Evolutionary conservation across 2,888 invertebrate genomes (phyloP).

Genomic region (Cylloceria caligata): DNA sequence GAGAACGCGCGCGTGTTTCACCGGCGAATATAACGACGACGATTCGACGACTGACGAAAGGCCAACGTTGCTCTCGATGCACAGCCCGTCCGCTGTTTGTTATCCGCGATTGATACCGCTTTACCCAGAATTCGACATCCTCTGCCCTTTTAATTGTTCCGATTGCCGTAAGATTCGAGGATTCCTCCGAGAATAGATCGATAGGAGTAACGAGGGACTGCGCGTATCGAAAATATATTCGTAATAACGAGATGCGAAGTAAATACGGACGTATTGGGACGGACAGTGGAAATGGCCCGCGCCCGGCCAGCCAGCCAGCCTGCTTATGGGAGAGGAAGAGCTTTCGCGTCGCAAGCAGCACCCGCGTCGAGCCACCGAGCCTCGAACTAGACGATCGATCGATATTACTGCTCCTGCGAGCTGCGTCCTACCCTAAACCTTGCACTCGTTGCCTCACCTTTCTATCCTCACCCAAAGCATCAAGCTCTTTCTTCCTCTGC

Average conservation of each 20-base stretch:
- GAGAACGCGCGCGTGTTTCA: slow-evolving; percentile 45
- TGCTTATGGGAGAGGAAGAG: slow-evolving; percentile 71
- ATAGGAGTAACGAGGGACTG: slow-evolving; percentile 24
- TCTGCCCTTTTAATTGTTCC: neutral
- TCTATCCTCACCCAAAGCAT: slow-evolving; percentile 48
- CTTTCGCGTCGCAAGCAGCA: slow-evolving; percentile 47
- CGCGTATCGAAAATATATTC: neutral
- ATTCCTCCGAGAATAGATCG: slow-evolving; percentile 8
- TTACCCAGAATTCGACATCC: neutral
- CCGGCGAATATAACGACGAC: slow-evolving; percentile 23
- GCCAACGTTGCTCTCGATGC: neutral
- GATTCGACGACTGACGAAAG: slow-evolving; percentile 31
- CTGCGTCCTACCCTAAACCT: slow-evolving; percentile 76
- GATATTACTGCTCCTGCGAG: slow-evolving; percentile 84
- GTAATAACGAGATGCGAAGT: slow-evolving; percentile 34
- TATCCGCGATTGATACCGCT: neutral
- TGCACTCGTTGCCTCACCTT: slow-evolving; percentile 67
- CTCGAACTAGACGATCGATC: slow-evolving; percentile 77
- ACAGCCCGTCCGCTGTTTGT: neutral
- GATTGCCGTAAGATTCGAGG: neutral
- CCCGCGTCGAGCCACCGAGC: slow-evolving; percentile 40
- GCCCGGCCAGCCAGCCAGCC: slow-evolving; percentile 73
- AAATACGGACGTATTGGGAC: slow-evolving; percentile 63
- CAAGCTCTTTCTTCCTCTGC: slow-evolving; percentile 55
- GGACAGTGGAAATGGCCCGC: slow-evolving; percentile 71